Conservation (phyloP, 2,113 vertebrate species). For the Cololabis saira region DNA sequence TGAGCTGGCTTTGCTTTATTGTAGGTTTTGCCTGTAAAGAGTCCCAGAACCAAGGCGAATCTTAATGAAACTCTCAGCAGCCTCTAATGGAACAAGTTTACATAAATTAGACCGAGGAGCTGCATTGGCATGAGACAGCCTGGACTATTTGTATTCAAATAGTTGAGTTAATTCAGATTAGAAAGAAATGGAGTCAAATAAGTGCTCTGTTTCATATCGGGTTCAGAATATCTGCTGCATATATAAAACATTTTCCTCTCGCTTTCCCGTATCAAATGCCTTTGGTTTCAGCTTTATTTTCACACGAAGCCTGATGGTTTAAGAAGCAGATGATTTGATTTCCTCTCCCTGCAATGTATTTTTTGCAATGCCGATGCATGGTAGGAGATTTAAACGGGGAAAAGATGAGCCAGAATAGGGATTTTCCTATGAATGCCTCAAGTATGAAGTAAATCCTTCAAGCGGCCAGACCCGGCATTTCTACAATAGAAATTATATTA, state of each 20-base stretch:
- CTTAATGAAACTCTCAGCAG: constrained; percentile 81
- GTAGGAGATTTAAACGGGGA: constrained; percentile 74
- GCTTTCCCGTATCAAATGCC: constrained; percentile 51
- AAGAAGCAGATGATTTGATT: constrained; percentile 68
- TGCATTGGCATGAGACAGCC: constrained; percentile 73
- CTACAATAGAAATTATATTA: constrained; percentile 74
- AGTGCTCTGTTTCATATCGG: constrained; percentile 49
- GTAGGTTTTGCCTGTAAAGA: constrained; percentile 68
- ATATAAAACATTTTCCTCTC: constrained; percentile 64
- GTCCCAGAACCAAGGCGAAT: constrained; percentile 66
- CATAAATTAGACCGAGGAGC: constrained; percentile 82
- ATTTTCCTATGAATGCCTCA: constrained; percentile 76
- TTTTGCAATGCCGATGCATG: constrained; percentile 66
- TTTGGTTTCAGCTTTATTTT: constrained; percentile 63
- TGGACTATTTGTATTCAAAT: constrained; percentile 63
- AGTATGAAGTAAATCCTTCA: constrained; percentile 76
- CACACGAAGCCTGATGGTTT: constrained; percentile 62
- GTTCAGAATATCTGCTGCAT: constrained; percentile 46
- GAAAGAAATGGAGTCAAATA: constrained; percentile 59
- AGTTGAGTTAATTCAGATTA: constrained; percentile 62
- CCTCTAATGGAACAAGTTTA: constrained; percentile 83
- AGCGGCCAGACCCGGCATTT: constrained; percentile 64
- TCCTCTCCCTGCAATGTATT: constrained; percentile 37
- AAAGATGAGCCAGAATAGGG: constrained; percentile 69
- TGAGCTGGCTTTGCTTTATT: constrained; percentile 70